Evolutionary conservation across 2,797 vertebrate species (phyloP).

Genomic region (Macroramphosus scolopax): DNA sequence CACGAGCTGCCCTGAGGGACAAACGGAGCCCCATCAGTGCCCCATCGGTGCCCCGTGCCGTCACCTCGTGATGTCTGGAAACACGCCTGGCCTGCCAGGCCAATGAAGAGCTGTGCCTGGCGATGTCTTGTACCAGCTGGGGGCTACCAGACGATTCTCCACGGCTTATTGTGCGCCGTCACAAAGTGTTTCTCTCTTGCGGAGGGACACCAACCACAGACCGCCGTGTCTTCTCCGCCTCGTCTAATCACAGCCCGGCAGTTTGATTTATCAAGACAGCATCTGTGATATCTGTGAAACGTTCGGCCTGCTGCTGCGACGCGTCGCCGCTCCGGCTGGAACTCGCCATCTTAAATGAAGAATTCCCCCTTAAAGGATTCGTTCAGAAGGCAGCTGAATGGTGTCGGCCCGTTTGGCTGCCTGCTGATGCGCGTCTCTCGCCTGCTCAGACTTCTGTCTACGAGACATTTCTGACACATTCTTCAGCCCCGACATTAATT

Average conservation of each 20-base stretch:
- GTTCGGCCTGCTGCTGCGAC: conserved; percentile 49
- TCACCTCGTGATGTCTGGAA: conserved; percentile 33
- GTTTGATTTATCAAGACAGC: conserved; percentile 43
- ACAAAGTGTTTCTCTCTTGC: conserved; percentile 35
- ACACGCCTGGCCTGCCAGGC: conserved; percentile 23
- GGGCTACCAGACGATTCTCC: conserved; percentile 15
- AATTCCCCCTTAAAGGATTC: conserved; percentile 5
- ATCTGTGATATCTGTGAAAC: conserved; percentile 57
- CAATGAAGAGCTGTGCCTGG: conserved; percentile 26
- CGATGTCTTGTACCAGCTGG: conserved; percentile 43
- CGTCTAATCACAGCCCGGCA: conserved; percentile 47
- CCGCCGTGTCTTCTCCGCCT: conserved; percentile 12
- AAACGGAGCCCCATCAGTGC: conserved; percentile 11
- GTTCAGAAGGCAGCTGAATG: too few species aligned
- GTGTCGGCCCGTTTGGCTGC: too few species aligned
- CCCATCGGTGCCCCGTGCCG: conserved; percentile 1
- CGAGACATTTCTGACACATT: too few species aligned
- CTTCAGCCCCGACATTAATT: too few species aligned
- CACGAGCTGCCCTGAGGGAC: conserved; percentile 19
- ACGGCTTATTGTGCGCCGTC: conserved; percentile 32
- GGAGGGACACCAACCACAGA: conserved; percentile 28
- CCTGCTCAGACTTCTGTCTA: too few species aligned
- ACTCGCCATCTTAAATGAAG: conserved; percentile 14
- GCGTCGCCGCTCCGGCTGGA: too few species aligned
- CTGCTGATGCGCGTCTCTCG: too few species aligned